Conservation (phyloP, 64 coral and sea anemone species). For the Montipora cactus region DNA sequence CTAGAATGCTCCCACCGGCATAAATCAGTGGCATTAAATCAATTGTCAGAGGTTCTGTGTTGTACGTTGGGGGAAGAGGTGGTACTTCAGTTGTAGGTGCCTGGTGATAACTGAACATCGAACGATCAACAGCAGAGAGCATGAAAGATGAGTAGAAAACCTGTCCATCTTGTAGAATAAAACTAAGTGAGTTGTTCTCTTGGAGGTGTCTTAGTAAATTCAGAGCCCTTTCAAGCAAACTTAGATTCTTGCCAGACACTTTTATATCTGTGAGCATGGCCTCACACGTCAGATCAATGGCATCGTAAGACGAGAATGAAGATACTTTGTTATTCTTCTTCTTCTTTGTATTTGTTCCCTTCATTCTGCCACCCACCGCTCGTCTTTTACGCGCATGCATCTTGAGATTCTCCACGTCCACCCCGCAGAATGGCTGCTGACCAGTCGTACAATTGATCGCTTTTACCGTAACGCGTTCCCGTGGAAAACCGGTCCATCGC, state of each 20-base stretch:
- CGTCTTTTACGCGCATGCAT: conserved; percentile 50
- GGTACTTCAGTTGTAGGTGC: not conserved
- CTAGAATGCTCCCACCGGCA: conserved; percentile 37
- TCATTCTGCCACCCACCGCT: conserved; percentile 39
- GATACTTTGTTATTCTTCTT: conserved; percentile 15
- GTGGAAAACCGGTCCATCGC: not conserved
- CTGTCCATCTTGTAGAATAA: conserved; percentile 58
- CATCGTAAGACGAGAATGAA: conserved; percentile 8
- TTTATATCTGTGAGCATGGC: conserved; percentile 38
- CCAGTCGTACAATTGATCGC: conserved; percentile 15
- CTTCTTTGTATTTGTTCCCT: conserved; percentile 17
- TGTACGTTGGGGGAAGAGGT: not conserved
- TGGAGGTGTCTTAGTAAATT: conserved; percentile 34
- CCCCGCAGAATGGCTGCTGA: conserved; percentile 75
- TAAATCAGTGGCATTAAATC: conserved; percentile 74
- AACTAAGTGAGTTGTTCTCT: conserved; percentile 44
- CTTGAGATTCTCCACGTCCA: conserved; percentile 29
- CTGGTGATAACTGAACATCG: conserved; percentile 30
- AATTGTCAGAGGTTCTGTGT: conserved; percentile 11
- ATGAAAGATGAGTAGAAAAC: conserved; percentile 30
- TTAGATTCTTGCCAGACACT: not conserved
- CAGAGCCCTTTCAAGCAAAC: conserved; percentile 5
- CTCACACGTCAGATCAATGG: not conserved
- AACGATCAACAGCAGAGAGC: conserved; percentile 37
- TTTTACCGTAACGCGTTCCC: not conserved